Evolutionary conservation across 2,113 vertebrate species (phyloP), one percentile per base, ranked within the genome.

Genomic region (Bufo bufo): DNA sequence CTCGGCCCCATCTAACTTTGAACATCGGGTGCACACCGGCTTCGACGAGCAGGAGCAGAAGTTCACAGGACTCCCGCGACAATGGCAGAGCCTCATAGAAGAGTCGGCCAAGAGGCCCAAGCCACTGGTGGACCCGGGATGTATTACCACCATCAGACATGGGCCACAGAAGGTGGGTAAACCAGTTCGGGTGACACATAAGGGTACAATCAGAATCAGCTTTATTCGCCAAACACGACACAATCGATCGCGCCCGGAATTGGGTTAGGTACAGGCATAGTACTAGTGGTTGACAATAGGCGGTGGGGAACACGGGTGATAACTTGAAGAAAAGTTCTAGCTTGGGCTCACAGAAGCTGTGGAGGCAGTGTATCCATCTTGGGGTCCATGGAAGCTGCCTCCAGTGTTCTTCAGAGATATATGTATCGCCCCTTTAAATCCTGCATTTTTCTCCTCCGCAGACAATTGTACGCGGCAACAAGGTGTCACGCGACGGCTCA

Each of bases 71-170:
- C 93, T 99, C 91, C 98, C 97, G 0, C 94, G 96, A 5, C 98
- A 99, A 92, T 99, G 98, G 98, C 97, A 99, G 92, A 97, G 97
- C 9, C 95, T 98, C 65, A 97, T 99, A 16, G 98, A 99, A 91
- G 98, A 99, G 93, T 97, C 97, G 0, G 97, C 97, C 63, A 95
- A 96, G 85, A 91, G 97, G 90, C 97, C 98, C 87, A 98, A 98
- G 61, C 98, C 98, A 0, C 96, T 97, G 20, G 94, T 99, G 13
- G 97, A 98, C 11, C 97, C 93, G 0, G 96, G 92, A 0, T 95
- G 96, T 91, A 97, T 99, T 91, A 99, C 98, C 0, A 93, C 96
- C 43, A 96, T 99, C 85, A 96, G 96, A 83, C 91, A 91, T 0
- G 93, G 92, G 9, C 96, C 96, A 0, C 95, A 95, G 65, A 99